Base-by-base conservation (phyloP, 2,113 vertebrate genomes). In the Sorex fumeus region DNA sequence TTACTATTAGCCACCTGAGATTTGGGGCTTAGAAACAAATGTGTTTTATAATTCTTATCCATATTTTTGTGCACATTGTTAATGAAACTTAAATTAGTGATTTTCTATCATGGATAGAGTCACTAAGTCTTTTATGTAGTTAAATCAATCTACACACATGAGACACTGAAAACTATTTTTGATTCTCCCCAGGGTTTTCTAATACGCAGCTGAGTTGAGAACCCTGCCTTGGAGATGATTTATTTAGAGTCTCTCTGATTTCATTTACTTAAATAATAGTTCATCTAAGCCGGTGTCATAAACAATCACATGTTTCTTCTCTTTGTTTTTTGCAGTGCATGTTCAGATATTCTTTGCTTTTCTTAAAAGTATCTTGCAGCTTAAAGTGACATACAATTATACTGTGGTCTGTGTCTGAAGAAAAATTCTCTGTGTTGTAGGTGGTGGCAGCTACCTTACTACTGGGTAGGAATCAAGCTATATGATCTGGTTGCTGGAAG, bases 361-460 rank as follows among this genome's bases (percentile, higher is more conserved):
- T 75, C 66, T 83, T 74, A 77, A 45, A 62, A 34, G 7, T 67
- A n/a, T 72, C 4, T 92, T 93, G 3, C 70, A 80, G 60, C 23
- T 47, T 93, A 67, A 79, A 69, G 6, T 71, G 70, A n/a, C n/a
- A 53, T 88, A 89, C 74, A 45, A 1, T 67, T 34, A 74, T 69
- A 15, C 84, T 66, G 40, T 28, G 28, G 53, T 66, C 32, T 80
- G 27, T 93, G 88, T 94, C 70, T 95, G 36, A 96, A 92, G 69
- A 85, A 76, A 62, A n/a, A 57, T 21, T 21, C 28, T 69, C 34
- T 91, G 18, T 43, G 30, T 60, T 87, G 9, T 95, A 99, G 99
- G 75, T 99, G 99, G 99, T 99, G 99, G 99, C 99, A 99, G 98
- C 15, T 99, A 96, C 99, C 99, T 0, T 99, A 99, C 97, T 99